Evolutionary conservation across 2,888 invertebrate species (phyloP).

Genomic region (Mesorhabditis spiculigera): DNA sequence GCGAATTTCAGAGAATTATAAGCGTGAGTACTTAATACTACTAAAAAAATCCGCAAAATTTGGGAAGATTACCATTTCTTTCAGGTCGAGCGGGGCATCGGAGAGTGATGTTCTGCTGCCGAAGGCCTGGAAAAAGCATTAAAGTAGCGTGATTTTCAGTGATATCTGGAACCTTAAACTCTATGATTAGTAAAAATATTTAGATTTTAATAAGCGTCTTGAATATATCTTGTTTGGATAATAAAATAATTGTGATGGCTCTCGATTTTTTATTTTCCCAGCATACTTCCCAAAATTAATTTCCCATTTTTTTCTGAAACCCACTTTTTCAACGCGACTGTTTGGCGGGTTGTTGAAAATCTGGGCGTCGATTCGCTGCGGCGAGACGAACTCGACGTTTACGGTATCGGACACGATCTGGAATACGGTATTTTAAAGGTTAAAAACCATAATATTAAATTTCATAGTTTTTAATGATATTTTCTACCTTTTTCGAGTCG

Average conservation of each 20-base stretch:
- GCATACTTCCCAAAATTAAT: background rate
- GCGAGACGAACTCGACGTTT: background rate
- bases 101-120: background rate
- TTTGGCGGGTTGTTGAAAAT: background rate
- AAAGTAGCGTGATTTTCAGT: background rate
- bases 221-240: background rate
- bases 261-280: background rate
- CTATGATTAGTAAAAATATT: no score
- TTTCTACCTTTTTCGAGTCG: no score
- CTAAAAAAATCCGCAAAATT: background rate
- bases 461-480: no score
- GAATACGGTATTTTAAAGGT: background rate
- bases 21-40: no score
- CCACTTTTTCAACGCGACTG: background rate
- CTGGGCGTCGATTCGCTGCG: background rate
- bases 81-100: background rate
- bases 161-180: no score
- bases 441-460: no score
- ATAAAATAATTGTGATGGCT: background rate
- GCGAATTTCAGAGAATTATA: no score
- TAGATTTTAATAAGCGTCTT: background rate
- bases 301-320: background rate
- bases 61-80: background rate
- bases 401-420: constrained; percentile 3
- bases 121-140: constrained; percentile 1